Evolutionary conservation across 2,797 vertebrate genomes (phyloP), one percentile per base, ranked within the genome.

Genomic region (Periparus ater): DNA sequence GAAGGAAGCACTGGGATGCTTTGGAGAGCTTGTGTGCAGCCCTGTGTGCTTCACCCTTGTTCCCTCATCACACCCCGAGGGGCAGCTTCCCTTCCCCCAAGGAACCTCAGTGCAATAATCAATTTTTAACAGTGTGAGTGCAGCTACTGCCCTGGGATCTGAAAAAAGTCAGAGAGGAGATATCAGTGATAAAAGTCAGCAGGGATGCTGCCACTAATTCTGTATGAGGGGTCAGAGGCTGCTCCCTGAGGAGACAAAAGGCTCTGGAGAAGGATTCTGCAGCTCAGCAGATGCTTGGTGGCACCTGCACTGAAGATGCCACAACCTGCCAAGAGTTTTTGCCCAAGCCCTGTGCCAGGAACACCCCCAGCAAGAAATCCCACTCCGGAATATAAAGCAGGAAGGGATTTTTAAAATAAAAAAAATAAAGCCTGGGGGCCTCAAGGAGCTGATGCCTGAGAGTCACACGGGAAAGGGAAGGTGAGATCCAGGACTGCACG

Each of bases 121-220:
- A 15, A 1, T 40, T 88, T 42, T 32, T n/a, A 45, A 58, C 61
- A 44, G 23, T 1, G 2, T 13, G 53, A 29, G 22, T 0, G 2
- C 29, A 73, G 51, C 30, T 66, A 11, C 36, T 20, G 27, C 27
- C 5, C 48, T 58, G 36, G 12, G 45, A 36, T n/a, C 20, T 17
- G 13, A 40, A 73, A 40, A 9, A 42, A 53, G 13, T 0, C 2
- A 13, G 5, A 51, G 63, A 85, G 36, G 48, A 67, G 9, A 61
- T 6, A 40, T 3, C 22, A 23, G n/a, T 4, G 75, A 73, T 4
- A 47, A 47, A 61, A 85, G 36, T 9, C 67, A 62, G n/a, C 61
- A 17, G 30, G 23, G 57, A 54, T 54, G 83, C 53, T 32, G 32
- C 13, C 22, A 12, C n/a, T 11, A 34, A 50, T 30, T 76, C 78